Base-by-base conservation (phyloP, 2,113 vertebrate genomes). In the Hemicordylus capensis region DNA sequence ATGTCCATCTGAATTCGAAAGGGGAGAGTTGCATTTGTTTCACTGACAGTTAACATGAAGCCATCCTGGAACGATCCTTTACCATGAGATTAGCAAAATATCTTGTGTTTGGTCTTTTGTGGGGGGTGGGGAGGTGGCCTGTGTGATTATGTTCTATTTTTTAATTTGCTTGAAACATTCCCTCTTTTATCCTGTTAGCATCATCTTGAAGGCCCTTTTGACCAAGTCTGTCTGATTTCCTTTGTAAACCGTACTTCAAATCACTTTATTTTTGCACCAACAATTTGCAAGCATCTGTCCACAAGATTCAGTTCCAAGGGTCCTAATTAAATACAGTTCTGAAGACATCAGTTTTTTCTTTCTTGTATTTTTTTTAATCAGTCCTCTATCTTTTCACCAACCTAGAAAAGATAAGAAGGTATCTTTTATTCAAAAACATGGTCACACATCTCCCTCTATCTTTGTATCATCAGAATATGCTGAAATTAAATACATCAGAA, bases 401-500 rank as follows among this genome's bases (percentile, higher is more conserved):
- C 39, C 26, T 37, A 80, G 89, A 87, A 90, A 59, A 91, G 59
- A 83, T 81, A 77, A 87, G 90, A 73, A 84, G 31, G 46, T 31
- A 14, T 6, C 78, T 85, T 87, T 83, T 61, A 56, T 63, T 89
- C 42, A 80, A 89, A 17, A 92, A 90, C n/a, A 39, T 31, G 19
- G 28, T 73, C 70, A 80, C 83, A 63, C 0, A 0, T 80, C 84
- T 80, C 31, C 54, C 54, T 3, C 48, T 86, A 78, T 85, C 90
- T 85, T 73, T 44, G 39, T 39, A 9, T 89, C 89, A 85, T 92
- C 88, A 85, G n/a, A 84, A 86, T 89, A 74, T 70, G 84, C 87
- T 69, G 70, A 58, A 88, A 86, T 81, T 85, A 82, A 79, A 84
- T 54, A 69, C 73, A 66, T 89, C 72, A 37, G 88, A 44, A 42